These are phyloP conservation scores for Helicolenus hilgendorfi DNA, from an alignment of 2,797 vertebrate genomes.

Conservation along the genomic window DNA sequence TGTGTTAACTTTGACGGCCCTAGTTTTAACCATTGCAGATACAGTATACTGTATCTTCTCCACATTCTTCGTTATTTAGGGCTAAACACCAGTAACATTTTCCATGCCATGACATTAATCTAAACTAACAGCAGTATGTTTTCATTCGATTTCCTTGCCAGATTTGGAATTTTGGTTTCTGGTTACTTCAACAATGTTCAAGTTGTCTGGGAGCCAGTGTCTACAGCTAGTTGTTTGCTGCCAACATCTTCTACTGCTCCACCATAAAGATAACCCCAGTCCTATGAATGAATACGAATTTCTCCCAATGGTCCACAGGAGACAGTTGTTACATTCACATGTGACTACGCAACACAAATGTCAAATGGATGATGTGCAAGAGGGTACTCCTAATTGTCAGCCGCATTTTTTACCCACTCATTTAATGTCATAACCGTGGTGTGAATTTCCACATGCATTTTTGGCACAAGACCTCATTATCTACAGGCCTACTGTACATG, in stretches of 20 bases:
- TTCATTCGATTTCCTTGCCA: neutral
- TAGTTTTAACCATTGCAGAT: neutral
- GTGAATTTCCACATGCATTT: neutral
- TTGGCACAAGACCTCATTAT: slow-evolving; percentile 11
- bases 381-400: neutral
- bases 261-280: neutral
- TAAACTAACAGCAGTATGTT: neutral
- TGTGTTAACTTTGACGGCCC: no score
- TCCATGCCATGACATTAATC: neutral
- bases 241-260: neutral
- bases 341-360: neutral
- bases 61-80: neutral
- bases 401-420: neutral
- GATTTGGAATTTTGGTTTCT: neutral
- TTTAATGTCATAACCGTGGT: neutral
- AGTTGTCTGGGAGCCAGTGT: neutral
- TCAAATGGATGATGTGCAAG: neutral
- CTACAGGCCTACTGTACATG: neutral
- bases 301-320: neutral
- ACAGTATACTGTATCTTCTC: neutral
- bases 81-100: neutral
- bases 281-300: neutral
- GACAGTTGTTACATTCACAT: neutral
- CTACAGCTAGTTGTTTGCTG: neutral
- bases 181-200: neutral